Evolutionary conservation across 2,888 invertebrate species (phyloP).

Genomic region (Odontothrips loti): DNA sequence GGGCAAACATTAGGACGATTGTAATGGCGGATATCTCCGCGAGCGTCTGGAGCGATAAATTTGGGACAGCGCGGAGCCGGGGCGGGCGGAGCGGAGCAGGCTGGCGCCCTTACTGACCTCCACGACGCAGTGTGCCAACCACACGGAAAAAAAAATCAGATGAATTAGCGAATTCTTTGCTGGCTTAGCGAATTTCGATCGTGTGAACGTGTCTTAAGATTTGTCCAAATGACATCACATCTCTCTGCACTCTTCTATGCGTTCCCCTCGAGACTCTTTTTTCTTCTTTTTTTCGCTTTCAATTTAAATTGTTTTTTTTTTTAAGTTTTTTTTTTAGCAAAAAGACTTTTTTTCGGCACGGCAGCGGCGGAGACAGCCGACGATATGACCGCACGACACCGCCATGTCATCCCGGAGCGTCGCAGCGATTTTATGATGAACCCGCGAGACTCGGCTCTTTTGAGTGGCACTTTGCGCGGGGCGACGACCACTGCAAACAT

Average conservation of each 20-base stretch:
- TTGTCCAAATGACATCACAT: no score
- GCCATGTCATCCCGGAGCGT: not conserved
- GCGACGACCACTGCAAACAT: slow-evolving; percentile 22
- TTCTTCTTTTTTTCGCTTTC: no score
- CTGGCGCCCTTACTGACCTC: not conserved
- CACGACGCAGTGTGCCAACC: not conserved
- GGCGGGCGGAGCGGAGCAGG: not conserved
- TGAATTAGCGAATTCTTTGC: no score
- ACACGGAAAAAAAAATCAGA: not conserved
- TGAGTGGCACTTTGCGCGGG: slow-evolving; percentile 7
- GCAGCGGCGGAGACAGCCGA: not conserved
- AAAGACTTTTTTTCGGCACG: not conserved
- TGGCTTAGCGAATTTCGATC: no score
- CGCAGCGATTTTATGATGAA: slow-evolving; percentile 11
- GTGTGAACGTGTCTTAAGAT: no score
- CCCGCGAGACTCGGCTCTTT: not conserved
- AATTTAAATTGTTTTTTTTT: no score
- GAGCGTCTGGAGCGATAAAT: not conserved
- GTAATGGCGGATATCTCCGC: slow-evolving; percentile 6
- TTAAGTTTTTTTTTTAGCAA: no score
- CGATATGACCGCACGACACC: not conserved
- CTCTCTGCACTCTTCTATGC: no score
- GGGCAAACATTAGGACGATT: slow-evolving; percentile 19
- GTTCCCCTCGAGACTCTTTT: no score
- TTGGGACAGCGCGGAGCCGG: not conserved